Evolutionary conservation across 1,140 invertebrate genomes (phyloP), one percentile per base, ranked within the genome.

Genomic region (Calycopis cecrops): DNA sequence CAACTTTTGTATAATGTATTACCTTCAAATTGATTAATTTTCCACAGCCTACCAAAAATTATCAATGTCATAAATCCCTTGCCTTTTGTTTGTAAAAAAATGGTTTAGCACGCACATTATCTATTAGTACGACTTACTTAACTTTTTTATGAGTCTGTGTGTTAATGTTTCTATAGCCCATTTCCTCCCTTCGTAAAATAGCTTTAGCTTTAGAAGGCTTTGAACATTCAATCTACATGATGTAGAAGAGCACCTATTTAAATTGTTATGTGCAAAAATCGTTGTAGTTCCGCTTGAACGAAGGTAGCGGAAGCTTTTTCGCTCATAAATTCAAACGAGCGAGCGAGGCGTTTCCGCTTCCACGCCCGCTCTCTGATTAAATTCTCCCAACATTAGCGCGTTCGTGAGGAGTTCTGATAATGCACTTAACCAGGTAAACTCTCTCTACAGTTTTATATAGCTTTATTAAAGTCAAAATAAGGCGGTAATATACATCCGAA

Each of bases 321-420:
- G 63, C 66, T 69, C 71, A 62, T 71, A 74, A 74, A 74, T 74
- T 55, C 57, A 62, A 52, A 66, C 48, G 42, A 69, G 34, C 49
- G 38, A 33, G 62, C 63, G 64, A 54, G 59, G 49, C 57, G 57
- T 61, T 70, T 67, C 66, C 61, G 67, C 59, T 35, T 55, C 59
- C 44, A 53, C 63, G 54, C 57, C 57, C 59, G 57, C 55, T 49
- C 50, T 44, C 64, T 71, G 71, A 74, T 74, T 74, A 71, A 74
- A 74, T 74, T 67, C 63, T 66, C 62, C 64, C 21, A 57, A 74
- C 65, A 74, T 74, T 74, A 74, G 66, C 63, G 66, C 69, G 55
- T 65, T 70, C 65, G 44, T 48, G 48, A 65, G 57, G 47, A 62
- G 52, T 52, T 60, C 66, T 61, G 67, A 67, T 69, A 69, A 69